Evolutionary conservation across 2,113 vertebrate species (phyloP).

Genomic region (Mugil cephalus): DNA sequence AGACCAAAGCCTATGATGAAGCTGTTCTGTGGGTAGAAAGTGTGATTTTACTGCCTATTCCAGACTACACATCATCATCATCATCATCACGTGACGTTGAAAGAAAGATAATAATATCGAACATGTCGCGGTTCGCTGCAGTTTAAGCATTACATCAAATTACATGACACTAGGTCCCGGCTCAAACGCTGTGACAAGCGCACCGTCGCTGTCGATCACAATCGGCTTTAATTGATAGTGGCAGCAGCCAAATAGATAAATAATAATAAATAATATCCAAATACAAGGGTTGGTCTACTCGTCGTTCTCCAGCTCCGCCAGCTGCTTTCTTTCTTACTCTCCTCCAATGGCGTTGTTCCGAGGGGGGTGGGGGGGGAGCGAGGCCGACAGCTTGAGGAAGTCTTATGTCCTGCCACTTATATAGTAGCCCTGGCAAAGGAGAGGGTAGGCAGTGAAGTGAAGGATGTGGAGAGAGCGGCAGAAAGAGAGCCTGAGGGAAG

Average conservation of each 20-base stretch:
- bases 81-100: no score
- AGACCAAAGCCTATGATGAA: no score
- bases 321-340: conserved; percentile 48
- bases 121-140: no score
- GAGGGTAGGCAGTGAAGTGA: conserved; percentile 71
- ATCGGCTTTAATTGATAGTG: conserved; percentile 62
- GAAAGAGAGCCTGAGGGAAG: conserved; percentile 61
- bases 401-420: conserved; percentile 70
- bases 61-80: no score
- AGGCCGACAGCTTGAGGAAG: conserved; percentile 78
- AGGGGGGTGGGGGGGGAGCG: no score
- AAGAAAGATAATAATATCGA: no score
- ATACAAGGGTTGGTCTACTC: conserved; percentile 43
- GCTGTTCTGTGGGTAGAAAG: no score
- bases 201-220: background rate
- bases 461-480: conserved; percentile 40
- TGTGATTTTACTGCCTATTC: no score
- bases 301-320: conserved; percentile 61
- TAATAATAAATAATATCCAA: conserved; percentile 14
- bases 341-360: conserved; percentile 49
- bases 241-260: conserved; percentile 33
- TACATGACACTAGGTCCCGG: no score
- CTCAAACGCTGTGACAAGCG: conserved; percentile 29
- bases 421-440: conserved; percentile 61
- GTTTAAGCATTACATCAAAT: no score